Evolutionary conservation across 2,797 vertebrate species (phyloP), one percentile per base, ranked within the genome.

Genomic region (Epinephelus coioides): DNA sequence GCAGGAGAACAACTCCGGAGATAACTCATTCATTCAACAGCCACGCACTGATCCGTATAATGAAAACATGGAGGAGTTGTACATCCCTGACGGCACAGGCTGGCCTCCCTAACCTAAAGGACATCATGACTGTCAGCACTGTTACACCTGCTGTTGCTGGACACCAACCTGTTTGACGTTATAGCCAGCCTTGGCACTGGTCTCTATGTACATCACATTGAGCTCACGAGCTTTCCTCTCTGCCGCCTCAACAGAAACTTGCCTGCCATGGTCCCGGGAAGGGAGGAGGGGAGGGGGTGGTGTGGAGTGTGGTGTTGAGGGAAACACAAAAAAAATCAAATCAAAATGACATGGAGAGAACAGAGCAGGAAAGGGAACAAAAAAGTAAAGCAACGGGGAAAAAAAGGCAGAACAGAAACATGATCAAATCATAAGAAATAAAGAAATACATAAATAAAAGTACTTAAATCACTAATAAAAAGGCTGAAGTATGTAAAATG

Each of bases 181-280:
- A 95, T 93, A 96, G 84, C 95, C 94, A 92, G 94, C 95, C 96
- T 97, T 94, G 95, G 96, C 94, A 79, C 96, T 96, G 92, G 93
- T 96, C 94, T 97, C 95, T 95, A 95, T 92, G 96, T 95, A 96
- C 95, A 97, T 95, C 95, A 96, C 91, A 94, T 89, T 95, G 94
- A 97, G 93, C 74, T 96, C 95, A 86, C 88, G 94, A 91, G 95
- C 93, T 95, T 96, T 95, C 94, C 95, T 95, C 95, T 97, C 94
- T 83, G 95, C 94, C 88, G 96, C 93, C 92, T 97, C 95, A 92
- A 96, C 61, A 96, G 96, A 97, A 91, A 97, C 93, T 95, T 97
- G 94, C 88, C 96, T 96, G 94, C 89, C 95, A 92, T 86, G 94
- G 92, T 90, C 92, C 92, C 85, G 17, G 90, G 88, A 54, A 83